Conservation (phyloP, 2,797 vertebrate species). For the Hypotaenidia okinawae region DNA sequence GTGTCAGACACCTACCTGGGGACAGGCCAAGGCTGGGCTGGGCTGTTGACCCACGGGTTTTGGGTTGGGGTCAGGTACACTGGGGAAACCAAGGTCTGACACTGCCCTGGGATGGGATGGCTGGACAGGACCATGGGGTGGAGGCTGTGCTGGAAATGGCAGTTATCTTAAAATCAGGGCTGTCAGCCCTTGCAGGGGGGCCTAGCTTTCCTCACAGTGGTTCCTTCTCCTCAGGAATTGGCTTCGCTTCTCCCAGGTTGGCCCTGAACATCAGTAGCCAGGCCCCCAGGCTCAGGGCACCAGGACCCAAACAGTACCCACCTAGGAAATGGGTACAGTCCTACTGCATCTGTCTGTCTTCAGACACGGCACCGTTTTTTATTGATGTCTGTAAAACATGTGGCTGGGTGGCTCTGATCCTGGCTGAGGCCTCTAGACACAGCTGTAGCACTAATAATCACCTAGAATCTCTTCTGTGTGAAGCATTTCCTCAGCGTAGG, state of each 20-base stretch:
- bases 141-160: background rate
- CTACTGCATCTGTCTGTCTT: background rate
- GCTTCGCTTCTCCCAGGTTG: background rate
- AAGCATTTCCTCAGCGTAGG: constrained; percentile 42
- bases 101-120: background rate
- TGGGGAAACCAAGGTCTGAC: fast-evolving
- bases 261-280: background rate
- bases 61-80: background rate
- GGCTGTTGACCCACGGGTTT: background rate
- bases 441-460: constrained; percentile 24
- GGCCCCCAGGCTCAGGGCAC: background rate
- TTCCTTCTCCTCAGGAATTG: background rate
- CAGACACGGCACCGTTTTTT: background rate
- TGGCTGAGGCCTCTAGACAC: constrained; percentile 13
- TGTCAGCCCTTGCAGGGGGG: background rate
- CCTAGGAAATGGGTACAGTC: background rate
- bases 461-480: constrained; percentile 19
- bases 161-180: background rate
- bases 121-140: background rate
- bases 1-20: background rate
- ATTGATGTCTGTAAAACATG: background rate
- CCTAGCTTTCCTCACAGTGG: background rate
- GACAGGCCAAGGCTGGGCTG: background rate
- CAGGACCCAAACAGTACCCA: background rate
- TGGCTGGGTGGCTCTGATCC: background rate